Evolutionary conservation across 2,797 vertebrate species (phyloP), one percentile per base, ranked within the genome.

Genomic region (Australoheros facetus): DNA sequence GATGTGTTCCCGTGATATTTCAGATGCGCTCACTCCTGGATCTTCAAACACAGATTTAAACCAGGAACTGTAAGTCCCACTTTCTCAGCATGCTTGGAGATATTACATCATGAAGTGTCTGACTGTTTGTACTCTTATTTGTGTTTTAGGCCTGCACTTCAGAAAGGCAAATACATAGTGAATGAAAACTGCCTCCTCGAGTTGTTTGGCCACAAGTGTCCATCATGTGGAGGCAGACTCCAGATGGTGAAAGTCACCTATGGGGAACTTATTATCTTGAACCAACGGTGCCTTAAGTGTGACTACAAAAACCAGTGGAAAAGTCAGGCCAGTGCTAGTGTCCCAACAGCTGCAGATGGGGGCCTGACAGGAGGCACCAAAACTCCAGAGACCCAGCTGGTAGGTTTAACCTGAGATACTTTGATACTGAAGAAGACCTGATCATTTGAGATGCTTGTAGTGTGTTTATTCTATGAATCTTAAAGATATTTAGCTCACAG

Each of bases 181-280:
- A 85, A 89, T 56, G 85, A 91, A 80, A 77, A 54, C 42, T 79
- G 79, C 71, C 84, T 87, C 77, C 42, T 90, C 11, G 64, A 88
- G 81, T 60, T 87, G 71, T 84, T 88, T 32, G 30, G n/a, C 12
- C 77, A 30, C 21, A 85, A 79, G n/a, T 90, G 88, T 39, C 88
- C 81, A 0, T 78, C 64, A 1, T 89, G 88, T 71, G 76, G 59
- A 11, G 23, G 54, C 17, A 87, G 80, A 30, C 81, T 90, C 56
- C 59, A 72, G 72, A 69, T 59, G 39, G 74, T 85, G 62, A 92
- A 91, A 76, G 42, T 83, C 60, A 57, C 60, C 14, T 45, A 45
- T 17, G 85, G 81, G 45, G 11, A 30, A 4, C 69, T 89, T 23
- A 9, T 88, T 17, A 3, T 64, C 17, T 45, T 85, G 1, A 87